A percentile compares a stretch with the other conserved stretches of the same genome.
Evolutionary conservation across 2,888 invertebrate species (phyloP).

Genomic region (Drosophila robusta): DNA sequence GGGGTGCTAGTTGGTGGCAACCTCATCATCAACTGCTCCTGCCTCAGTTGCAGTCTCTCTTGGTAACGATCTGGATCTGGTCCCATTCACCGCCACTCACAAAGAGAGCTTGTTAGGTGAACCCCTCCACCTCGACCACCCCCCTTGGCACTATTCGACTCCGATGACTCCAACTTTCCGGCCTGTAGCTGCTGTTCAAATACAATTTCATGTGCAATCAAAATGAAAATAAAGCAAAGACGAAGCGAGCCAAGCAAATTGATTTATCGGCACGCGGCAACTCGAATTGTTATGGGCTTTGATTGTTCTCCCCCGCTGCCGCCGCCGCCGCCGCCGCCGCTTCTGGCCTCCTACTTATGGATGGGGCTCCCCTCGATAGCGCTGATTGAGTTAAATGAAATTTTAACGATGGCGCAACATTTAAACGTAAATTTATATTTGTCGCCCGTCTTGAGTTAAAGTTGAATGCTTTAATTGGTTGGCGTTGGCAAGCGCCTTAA

Average conservation of each 20-base stretch:
- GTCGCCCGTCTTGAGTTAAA: constrained; percentile 62
- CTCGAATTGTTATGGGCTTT: constrained; percentile 62
- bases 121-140: background rate
- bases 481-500: constrained; percentile 46
- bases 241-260: constrained; percentile 58
- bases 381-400: constrained; percentile 76
- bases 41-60: constrained; percentile 17
- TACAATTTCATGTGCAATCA: constrained; percentile 69
- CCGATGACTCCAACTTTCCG: constrained; percentile 44
- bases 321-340: no score
- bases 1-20: background rate
- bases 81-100: constrained; percentile 37
- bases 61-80: constrained; percentile 40
- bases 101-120: constrained; percentile 37
- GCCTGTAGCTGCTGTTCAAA: constrained; percentile 45
- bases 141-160: background rate
- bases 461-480: constrained; percentile 68
- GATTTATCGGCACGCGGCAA: constrained; percentile 78
- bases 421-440: constrained; percentile 69
- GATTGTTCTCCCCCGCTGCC: constrained; percentile 47
- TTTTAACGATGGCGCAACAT: constrained; percentile 63
- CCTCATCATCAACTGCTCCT: constrained; percentile 23
- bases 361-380: constrained; percentile 12
- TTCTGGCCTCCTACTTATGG: background rate
- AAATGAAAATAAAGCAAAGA: constrained; percentile 54